Percentiles rank a stretch among this genome's conserved stretches.
Conservation (phyloP, 2,888 invertebrate species). For the Nephrotoma flavescens region DNA sequence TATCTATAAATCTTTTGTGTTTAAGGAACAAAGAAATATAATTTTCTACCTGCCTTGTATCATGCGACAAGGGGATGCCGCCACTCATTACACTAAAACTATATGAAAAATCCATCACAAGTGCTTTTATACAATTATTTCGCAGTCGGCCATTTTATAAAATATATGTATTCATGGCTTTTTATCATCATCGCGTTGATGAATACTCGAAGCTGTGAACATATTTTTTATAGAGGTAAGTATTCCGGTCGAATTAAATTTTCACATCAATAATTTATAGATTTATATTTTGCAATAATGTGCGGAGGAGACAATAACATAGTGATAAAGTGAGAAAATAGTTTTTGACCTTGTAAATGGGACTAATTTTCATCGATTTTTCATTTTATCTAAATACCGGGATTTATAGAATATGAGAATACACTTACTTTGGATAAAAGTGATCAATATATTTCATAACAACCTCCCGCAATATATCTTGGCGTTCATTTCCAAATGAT, state of each 20-base stretch:
- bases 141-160: background rate
- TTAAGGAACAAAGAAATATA: background rate
- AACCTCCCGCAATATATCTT: conserved; percentile 51
- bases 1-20: background rate
- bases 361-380: background rate
- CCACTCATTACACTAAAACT: background rate
- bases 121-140: background rate
- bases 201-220: background rate
- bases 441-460: conserved; percentile 58
- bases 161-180: background rate
- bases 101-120: background rate
- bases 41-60: background rate
- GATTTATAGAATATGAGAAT: background rate
- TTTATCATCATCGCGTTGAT: background rate
- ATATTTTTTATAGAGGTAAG: background rate
- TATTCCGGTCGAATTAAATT: background rate
- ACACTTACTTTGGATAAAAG: conserved; percentile 51
- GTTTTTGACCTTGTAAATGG: background rate
- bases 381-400: background rate
- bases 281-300: background rate
- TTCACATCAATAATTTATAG: background rate
- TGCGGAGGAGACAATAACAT: background rate
- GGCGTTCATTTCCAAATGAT: conserved; percentile 31
- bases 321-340: no score
- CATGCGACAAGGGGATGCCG: background rate